Percentiles rank a stretch among this genome's conserved stretches.
These are phyloP conservation scores for Bombus pascuorum DNA, from an alignment of 1,140 invertebrate genomes.

Conservation along the genomic window DNA sequence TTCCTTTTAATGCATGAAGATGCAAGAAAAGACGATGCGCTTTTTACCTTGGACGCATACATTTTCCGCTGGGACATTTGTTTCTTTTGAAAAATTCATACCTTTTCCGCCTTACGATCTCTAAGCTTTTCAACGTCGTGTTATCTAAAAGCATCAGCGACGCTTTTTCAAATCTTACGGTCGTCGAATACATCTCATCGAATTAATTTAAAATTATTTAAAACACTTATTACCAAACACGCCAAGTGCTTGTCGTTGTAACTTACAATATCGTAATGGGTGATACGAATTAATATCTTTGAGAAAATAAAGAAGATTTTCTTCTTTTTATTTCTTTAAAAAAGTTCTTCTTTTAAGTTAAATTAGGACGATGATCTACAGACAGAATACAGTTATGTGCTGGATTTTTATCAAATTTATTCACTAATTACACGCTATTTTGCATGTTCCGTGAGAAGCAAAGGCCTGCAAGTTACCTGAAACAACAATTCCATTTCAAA, in stretches of 20 bases:
- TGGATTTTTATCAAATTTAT: too few relatives aligned
- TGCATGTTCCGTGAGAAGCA: too few relatives aligned
- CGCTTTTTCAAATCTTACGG: neutral
- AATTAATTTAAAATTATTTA: neutral
- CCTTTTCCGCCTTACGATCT: neutral
- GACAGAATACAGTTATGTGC: too few relatives aligned
- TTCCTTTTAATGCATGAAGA: neutral
- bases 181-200: neutral
- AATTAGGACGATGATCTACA: too few relatives aligned
- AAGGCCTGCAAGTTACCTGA: neutral
- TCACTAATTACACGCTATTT: neutral
- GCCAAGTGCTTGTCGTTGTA: neutral
- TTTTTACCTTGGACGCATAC: neutral
- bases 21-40: neutral
- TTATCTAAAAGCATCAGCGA: too few relatives aligned
- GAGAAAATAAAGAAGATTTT: too few relatives aligned
- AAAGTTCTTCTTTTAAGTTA: too few relatives aligned
- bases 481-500: neutral
- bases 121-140: neutral
- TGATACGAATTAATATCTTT: neutral
- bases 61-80: neutral
- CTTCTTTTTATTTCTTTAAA: too few relatives aligned
- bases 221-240: neutral
- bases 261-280: too few relatives aligned
- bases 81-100: constrained; percentile 12